Conservation (phyloP, 2,797 vertebrate genomes). For the Eulemur coronatus region DNA sequence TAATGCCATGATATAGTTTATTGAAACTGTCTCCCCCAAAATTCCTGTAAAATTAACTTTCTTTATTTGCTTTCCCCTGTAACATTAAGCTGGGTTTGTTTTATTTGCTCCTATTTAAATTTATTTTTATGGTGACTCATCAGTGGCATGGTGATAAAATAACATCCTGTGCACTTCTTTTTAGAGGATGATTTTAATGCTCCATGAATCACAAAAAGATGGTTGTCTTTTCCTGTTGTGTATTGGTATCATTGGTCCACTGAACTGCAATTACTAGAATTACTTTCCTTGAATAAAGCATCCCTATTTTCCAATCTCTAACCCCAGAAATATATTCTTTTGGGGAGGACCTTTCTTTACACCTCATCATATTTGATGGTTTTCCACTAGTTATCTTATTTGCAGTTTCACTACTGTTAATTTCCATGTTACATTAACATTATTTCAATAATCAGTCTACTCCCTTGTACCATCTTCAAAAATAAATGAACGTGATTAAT, state of each 20-base stretch:
- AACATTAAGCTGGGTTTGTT: not conserved
- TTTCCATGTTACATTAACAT: not conserved
- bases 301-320: not conserved
- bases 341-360: not conserved
- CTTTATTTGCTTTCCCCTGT: not conserved
- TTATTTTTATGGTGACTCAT: slow-evolving; percentile 41
- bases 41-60: not conserved
- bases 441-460: not conserved
- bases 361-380: not conserved
- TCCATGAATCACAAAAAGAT: not conserved
- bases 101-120: not conserved
- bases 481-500: not conserved
- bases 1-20: not conserved
- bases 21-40: not conserved
- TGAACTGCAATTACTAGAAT: not conserved
- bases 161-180: not conserved
- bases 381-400: not conserved
- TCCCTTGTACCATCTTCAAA: not conserved
- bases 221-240: not conserved
- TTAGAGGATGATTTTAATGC: not conserved
- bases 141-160: slow-evolving; percentile 3
- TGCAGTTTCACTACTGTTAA: not conserved
- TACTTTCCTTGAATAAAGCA: not conserved
- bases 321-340: not conserved
- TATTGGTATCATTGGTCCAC: not conserved